Evolutionary conservation across 2,888 invertebrate genomes (phyloP), one percentile per base, ranked within the genome.

Genomic region (Leptarthrus brevirostris): DNA sequence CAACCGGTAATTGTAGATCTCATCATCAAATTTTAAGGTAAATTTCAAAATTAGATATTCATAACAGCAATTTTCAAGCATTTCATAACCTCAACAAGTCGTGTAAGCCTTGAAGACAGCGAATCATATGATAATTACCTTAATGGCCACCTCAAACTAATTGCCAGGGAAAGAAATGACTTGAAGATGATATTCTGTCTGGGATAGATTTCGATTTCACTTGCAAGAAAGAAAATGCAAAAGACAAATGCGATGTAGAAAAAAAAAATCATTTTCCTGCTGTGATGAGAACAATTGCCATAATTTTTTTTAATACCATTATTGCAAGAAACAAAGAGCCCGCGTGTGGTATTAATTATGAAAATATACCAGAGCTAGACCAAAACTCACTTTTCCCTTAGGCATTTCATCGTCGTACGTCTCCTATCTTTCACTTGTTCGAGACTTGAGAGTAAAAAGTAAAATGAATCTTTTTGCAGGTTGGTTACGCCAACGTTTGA

Each of bases 311-410:
- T 12, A 40, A 40, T 40, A 40, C 3, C 12, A 40, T 40, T n/a
- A n/a, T 30, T 3, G 40, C 40, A 40, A 40, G 40, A 40, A 40
- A 12, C n/a, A 40, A 40, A 40, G n/a, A 40, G 12, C 12, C 40
- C 30, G n/a, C n/a, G n/a, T n/a, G n/a, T 56, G 56, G 30, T 56
- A 24, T 6, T 14, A 56, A 56, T n/a, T n/a, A 30, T 2, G 1
- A 40, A 1, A 20, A 1, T 58, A 36, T 40, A n/a, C 20, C 0
- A 40, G 58, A 36, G 58, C 30, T 18, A 56, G 18, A 56, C 3
- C 26, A 58, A 58, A 58, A 58, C 20, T 40, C 18, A 58, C 58
- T 58, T 58, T 58, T 58, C 36, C 36, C 36, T 36, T 58, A 12
- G 36, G 20, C 34, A 36, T 24, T 56, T 56, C 56, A 3, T 30